Evolutionary conservation across 2,113 vertebrate genomes (phyloP).

Genomic region (Irena cyanogastra): DNA sequence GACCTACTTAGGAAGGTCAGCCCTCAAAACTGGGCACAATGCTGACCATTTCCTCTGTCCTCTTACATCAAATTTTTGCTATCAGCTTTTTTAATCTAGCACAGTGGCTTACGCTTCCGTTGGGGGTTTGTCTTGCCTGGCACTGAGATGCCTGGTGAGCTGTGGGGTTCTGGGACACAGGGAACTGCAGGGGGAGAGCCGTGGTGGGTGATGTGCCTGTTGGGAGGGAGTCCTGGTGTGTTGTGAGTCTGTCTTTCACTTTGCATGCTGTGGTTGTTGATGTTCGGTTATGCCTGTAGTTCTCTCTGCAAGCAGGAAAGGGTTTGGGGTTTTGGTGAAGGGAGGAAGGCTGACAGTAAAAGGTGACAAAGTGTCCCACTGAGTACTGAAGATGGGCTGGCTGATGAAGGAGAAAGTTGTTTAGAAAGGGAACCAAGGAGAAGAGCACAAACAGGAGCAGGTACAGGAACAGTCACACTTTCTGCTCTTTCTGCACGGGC

Average conservation of each 20-base stretch:
- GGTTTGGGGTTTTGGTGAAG: slow-evolving; percentile 27
- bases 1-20: slow-evolving; percentile 29
- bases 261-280: background rate
- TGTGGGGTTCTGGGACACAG: fast-evolving
- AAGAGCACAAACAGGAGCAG: background rate
- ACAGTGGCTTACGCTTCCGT: background rate
- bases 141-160: background rate
- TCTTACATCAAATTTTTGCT: background rate
- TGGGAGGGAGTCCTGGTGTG: background rate
- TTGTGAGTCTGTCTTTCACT: background rate
- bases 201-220: background rate
- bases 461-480: background rate
- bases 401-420: background rate
- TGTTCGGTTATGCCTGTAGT: background rate
- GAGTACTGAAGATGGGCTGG: background rate
- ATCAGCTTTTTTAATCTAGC: background rate
- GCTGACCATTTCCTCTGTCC: slow-evolving; percentile 24
- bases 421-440: background rate
- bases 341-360: background rate
- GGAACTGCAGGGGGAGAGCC: background rate
- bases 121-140: background rate
- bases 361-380: background rate
- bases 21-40: background rate
- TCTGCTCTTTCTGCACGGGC: background rate
- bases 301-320: slow-evolving; percentile 21